A percentile compares a stretch with the other conserved stretches of the same genome.
Evolutionary conservation across 2,797 vertebrate species (phyloP).

Genomic region (Lepus townsendii): DNA sequence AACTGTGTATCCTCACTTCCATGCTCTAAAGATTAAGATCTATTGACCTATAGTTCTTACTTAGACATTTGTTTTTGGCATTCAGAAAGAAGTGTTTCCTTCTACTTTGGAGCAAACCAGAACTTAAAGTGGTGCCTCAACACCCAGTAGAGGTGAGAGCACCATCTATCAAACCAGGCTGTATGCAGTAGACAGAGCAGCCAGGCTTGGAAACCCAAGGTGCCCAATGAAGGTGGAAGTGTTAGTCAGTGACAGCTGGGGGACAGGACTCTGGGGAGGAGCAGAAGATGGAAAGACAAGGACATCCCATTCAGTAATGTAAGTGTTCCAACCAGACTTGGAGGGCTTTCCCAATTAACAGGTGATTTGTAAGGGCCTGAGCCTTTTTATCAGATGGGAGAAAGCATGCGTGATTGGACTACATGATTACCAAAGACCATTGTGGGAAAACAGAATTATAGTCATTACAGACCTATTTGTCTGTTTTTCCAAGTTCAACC

Average conservation of each 20-base stretch:
- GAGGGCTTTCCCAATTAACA: neutral
- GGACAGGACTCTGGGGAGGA: neutral
- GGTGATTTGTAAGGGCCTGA: neutral
- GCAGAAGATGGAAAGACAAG: neutral
- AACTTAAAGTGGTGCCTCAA: neutral
- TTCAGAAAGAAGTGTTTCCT: conserved; percentile 6
- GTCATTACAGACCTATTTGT: neutral
- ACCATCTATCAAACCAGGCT: neutral
- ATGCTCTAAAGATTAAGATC: neutral
- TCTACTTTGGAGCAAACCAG: neutral
- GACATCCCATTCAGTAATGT: neutral
- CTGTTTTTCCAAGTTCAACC: conserved; percentile 16
- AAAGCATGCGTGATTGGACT: neutral
- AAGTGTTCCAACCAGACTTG: neutral
- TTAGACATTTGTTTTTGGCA: conserved; percentile 3
- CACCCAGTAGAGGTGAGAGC: neutral
- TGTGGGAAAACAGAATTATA: neutral
- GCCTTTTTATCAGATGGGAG: neutral
- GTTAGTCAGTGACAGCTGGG: neutral
- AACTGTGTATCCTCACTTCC: too few species aligned
- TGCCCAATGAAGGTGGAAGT: neutral
- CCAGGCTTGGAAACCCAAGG: neutral
- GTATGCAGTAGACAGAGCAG: neutral
- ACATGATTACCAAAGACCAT: neutral
- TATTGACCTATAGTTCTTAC: neutral